Base-by-base conservation (phyloP, 2,888 invertebrate genomes). In the Nezara viridula region DNA sequence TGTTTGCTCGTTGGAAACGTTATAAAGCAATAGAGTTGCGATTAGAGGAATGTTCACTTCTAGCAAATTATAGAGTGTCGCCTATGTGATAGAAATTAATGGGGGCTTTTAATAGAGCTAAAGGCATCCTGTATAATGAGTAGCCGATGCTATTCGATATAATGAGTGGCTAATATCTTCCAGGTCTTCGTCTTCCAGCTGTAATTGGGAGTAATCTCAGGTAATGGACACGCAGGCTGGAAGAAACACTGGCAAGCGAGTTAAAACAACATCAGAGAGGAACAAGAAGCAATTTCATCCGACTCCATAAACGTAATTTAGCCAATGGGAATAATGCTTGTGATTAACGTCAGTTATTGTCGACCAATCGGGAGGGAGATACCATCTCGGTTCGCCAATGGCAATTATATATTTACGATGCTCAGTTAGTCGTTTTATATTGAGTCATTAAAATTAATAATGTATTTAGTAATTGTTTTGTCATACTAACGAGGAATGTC, bases 181-280 rank as follows among this genome's bases (percentile, higher is more conserved):
- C 37, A n/a, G n/a, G 40, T 81, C 21, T 32, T 14, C 60, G n/a
- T 32, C 27, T 16, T 37, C 44, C 81, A 44, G 44, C 4, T 81
- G 81, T 81, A 81, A 73, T 81, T 40, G 44, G n/a, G 44, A 44
- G 44, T 81, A 40, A 81, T 81, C 44, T 37, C 81, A 47, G 44
- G 81, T 81, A 81, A 81, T 81, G 44, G 81, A 10, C 81, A n/a
- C n/a, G 81, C 12, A 77, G n/a, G n/a, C n/a, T n/a, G n/a, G 19
- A 73, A 73, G 73, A 73, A 73, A 73, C 73, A 19, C 73, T 73
- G 32, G 16, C 6, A n/a, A n/a, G 32, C 32, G 32, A 3, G 5
- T 5, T 27, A 66, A 12, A 2, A 66, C n/a, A 27, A 14, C 14
- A 6, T 3, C 2, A 66, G 73, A 40, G 24, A 32, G 14, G 37